Percentiles rank a stretch among this genome's conserved stretches.
Evolutionary conservation across 2,113 vertebrate species (phyloP).

Genomic region (Atherinomorus stipes): DNA sequence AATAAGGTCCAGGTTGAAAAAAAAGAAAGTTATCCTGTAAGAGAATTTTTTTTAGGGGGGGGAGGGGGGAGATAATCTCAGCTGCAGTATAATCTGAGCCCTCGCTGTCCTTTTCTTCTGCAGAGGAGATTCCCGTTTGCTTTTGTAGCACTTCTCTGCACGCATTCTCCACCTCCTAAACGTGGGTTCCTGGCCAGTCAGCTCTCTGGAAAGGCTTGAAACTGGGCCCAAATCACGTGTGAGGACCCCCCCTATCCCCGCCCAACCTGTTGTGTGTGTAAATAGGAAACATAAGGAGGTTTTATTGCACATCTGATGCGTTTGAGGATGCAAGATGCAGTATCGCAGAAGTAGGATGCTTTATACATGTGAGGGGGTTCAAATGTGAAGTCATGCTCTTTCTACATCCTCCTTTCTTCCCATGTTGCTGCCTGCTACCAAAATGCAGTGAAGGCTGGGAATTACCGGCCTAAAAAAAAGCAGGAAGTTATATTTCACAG

Average conservation of each 20-base stretch:
- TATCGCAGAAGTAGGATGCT: conserved; percentile 34
- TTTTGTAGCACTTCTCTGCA: conserved; percentile 67
- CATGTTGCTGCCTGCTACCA: conserved; percentile 38
- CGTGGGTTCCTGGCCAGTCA: conserved; percentile 34
- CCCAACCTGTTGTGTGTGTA: conserved; percentile 51
- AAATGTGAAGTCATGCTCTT: conserved; percentile 69
- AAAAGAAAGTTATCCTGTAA: too few relatives aligned
- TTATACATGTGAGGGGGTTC: conserved; percentile 23
- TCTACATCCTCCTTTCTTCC: conserved; percentile 62
- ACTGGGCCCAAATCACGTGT: conserved; percentile 26
- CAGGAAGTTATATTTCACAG: conserved; percentile 50
- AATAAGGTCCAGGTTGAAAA: too few relatives aligned
- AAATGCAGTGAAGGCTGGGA: conserved; percentile 32
- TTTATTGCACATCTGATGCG: conserved; percentile 65
- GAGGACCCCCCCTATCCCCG: conserved; percentile 25
- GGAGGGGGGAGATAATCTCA: conserved; percentile 41
- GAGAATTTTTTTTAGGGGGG: too few relatives aligned
- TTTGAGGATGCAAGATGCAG: conserved; percentile 54
- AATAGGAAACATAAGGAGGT: conserved; percentile 56
- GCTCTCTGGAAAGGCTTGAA: conserved; percentile 37
- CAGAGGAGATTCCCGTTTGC: conserved; percentile 54
- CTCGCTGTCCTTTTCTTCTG: conserved; percentile 45
- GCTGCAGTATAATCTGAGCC: conserved; percentile 73
- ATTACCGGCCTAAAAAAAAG: conserved; percentile 39
- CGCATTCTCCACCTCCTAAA: conserved; percentile 3